Evolutionary conservation across 2,888 invertebrate genomes (phyloP).

Genomic region (Phorcus lineatus): DNA sequence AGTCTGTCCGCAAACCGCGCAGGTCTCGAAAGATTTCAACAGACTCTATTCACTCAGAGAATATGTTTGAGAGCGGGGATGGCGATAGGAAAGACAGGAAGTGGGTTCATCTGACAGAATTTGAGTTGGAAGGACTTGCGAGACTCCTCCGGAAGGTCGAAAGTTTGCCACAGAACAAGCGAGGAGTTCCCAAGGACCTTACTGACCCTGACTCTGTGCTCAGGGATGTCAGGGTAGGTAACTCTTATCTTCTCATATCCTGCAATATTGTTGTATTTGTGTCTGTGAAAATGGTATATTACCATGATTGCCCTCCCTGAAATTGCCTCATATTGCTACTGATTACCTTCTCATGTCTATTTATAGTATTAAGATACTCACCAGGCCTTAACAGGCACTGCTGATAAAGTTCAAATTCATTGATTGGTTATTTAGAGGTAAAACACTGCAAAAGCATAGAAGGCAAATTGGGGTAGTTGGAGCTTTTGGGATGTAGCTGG

Average conservation of each 20-base stretch:
- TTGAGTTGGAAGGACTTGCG: conserved; percentile 75
- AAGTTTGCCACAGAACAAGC: conserved; percentile 90
- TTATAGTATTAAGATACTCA: no score
- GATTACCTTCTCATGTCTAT: no score
- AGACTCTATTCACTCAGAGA: conserved; percentile 28
- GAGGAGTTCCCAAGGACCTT: conserved; percentile 92
- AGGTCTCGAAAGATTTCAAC: conserved; percentile 26
- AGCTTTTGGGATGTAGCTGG: no score
- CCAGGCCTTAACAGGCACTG: no score
- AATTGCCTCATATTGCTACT: no score
- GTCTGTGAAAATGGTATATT: background rate
- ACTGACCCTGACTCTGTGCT: conserved; percentile 92
- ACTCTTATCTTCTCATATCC: background rate
- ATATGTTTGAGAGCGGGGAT: background rate
- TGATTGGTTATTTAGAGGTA: no score
- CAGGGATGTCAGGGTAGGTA: conserved; percentile 82
- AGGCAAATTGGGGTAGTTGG: no score
- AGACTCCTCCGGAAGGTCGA: conserved; percentile 90
- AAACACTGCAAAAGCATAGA: no score
- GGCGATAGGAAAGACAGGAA: conserved; percentile 31
- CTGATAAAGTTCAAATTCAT: no score
- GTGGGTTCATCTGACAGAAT: conserved; percentile 61
- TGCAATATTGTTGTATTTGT: no score
- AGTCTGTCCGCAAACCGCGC: conserved; percentile 27
- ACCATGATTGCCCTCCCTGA: no score